A percentile compares a stretch with the other conserved stretches of the same genome.
Conservation (phyloP, 1,140 invertebrate species). For the Drosophila busckii region DNA sequence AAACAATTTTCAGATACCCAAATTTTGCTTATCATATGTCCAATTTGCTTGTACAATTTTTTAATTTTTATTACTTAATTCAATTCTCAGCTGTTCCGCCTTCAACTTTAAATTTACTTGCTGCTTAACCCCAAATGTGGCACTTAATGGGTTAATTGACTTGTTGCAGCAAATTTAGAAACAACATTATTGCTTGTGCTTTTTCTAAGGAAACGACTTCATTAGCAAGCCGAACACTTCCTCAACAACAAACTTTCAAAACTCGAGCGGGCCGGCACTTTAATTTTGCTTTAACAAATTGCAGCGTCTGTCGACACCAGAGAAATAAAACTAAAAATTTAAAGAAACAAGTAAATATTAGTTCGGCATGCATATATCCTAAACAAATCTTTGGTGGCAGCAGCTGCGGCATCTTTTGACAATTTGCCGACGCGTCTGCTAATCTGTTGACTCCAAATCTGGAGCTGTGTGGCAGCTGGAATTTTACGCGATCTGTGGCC, state of each 20-base stretch:
- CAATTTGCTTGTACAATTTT: too few relatives aligned
- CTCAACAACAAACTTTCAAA: not conserved
- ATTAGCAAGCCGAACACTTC: conserved; percentile 6
- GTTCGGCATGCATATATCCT: not conserved
- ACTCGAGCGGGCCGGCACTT: not conserved
- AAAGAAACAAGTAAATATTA: conserved; percentile 17
- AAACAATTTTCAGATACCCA: too few relatives aligned
- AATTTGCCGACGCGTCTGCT: conserved; percentile 35
- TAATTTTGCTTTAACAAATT: conserved; percentile 22
- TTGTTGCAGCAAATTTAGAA: conserved; percentile 21
- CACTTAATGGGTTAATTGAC: conserved; percentile 38
- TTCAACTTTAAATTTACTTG: not conserved
- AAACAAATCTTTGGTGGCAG: conserved; percentile 33
- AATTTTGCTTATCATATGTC: too few relatives aligned
- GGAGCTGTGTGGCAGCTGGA: conserved; percentile 12
- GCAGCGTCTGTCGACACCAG: conserved; percentile 12
- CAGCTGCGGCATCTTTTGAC: conserved; percentile 40
- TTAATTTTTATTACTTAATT: too few relatives aligned
- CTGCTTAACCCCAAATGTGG: not conserved
- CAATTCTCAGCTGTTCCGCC: not conserved
- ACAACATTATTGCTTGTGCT: conserved; percentile 27
- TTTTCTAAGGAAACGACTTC: conserved; percentile 22
- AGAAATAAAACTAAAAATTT: conserved; percentile 18
- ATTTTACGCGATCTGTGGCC: conserved; percentile 27
- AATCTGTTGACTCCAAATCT: conserved; percentile 27